phyloP scores from a whole-genome alignment of 2,888 invertebrate species.

The Orthosia gothica region DNA sequence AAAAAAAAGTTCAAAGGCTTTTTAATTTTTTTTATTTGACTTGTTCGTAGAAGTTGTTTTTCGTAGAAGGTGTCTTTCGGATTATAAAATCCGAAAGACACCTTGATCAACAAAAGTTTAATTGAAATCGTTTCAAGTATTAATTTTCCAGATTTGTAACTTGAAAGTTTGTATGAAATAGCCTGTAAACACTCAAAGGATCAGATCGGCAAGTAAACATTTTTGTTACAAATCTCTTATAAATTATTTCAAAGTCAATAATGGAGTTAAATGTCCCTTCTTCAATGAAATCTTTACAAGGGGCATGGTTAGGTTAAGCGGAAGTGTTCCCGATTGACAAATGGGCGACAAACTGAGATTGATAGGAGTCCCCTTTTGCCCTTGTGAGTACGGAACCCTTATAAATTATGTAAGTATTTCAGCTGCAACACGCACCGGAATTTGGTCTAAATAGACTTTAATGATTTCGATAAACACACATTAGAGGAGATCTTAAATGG shows the following conservation, averaged over 20 bases:
- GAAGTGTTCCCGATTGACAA: constrained; percentile 59
- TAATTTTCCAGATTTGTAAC: too few species aligned
- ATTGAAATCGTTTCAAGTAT: too few species aligned
- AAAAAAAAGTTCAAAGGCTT: too few species aligned
- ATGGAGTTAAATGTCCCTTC: constrained; percentile 2
- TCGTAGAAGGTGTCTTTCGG: too few species aligned
- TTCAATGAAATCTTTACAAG: constrained; percentile 30
- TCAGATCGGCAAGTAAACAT: not conserved
- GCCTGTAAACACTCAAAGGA: too few species aligned
- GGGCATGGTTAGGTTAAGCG: constrained; percentile 21
- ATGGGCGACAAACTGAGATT: constrained; percentile 64
- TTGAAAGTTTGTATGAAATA: too few species aligned
- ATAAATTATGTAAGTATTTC: constrained; percentile 60
- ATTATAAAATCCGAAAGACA: too few species aligned
- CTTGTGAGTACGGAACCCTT: constrained; percentile 46
- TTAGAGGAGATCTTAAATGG: not conserved
- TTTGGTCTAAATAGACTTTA: constrained; percentile 34
- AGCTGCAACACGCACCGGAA: constrained; percentile 23
- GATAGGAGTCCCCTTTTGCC: constrained; percentile 49
- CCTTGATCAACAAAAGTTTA: too few species aligned
- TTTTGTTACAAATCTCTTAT: not conserved
- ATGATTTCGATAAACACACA: constrained; percentile 11
- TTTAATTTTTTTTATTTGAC: too few species aligned
- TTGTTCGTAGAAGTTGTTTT: too few species aligned
- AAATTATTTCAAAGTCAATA: constrained; percentile 5